Percentiles rank a stretch among this genome's conserved stretches.
Conservation (phyloP, 2,113 vertebrate genomes). For the Polypterus senegalus region DNA sequence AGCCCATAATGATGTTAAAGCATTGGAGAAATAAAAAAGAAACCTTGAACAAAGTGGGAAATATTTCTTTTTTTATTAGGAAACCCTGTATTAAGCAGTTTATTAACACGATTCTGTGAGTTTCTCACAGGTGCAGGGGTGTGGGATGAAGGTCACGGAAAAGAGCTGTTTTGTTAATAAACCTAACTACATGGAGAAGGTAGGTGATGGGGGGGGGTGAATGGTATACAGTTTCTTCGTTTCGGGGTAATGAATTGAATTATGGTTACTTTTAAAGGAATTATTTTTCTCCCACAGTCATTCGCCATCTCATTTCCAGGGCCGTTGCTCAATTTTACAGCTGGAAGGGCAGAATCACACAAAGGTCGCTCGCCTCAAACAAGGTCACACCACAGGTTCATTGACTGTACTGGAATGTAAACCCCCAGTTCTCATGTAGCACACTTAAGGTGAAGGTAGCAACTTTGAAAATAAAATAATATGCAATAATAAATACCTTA, state of each 20-base stretch:
- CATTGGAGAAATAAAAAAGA: slow-evolving; percentile 36
- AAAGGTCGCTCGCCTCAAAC: background rate
- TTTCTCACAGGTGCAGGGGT: slow-evolving; percentile 32
- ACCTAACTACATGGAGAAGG: slow-evolving; percentile 14
- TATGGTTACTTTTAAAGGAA: too few relatives aligned
- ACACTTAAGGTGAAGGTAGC: background rate
- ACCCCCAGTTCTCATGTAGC: background rate
- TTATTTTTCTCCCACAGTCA: too few relatives aligned
- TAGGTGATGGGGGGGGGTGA: too few relatives aligned
- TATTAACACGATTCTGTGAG: slow-evolving; percentile 22
- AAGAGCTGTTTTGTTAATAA: slow-evolving; percentile 50
- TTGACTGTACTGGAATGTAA: background rate
- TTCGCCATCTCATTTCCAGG: too few relatives aligned
- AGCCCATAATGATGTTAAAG: slow-evolving; percentile 63
- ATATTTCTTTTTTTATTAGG: slow-evolving; percentile 5
- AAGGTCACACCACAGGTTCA: background rate
- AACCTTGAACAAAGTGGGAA: slow-evolving; percentile 5
- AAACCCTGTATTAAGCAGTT: slow-evolving; percentile 3
- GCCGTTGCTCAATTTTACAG: too few relatives aligned
- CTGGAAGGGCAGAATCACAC: too few relatives aligned
- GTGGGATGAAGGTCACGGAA: slow-evolving; percentile 48
- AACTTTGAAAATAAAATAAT: too few relatives aligned
- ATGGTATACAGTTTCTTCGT: too few relatives aligned
- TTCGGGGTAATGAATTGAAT: too few relatives aligned
- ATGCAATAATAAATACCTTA: too few relatives aligned